A percentile compares a stretch with the other conserved stretches of the same genome.
Evolutionary conservation across 2,797 vertebrate species (phyloP).

Genomic region (Meriones psammophilus): DNA sequence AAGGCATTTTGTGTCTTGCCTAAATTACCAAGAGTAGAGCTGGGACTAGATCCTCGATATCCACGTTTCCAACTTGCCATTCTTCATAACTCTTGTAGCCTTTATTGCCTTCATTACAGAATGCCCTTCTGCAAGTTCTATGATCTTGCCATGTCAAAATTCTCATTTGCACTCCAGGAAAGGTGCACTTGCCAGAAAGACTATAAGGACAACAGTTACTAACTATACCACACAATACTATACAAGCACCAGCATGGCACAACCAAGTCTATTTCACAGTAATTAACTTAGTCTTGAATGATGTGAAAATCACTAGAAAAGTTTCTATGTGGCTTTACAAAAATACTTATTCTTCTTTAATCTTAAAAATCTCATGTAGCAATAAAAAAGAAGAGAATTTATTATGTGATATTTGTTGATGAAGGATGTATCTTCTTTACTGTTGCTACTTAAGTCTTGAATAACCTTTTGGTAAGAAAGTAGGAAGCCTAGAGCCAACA

Average conservation of each 20-base stretch:
- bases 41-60: not conserved
- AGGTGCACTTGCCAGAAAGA: conserved; percentile 6
- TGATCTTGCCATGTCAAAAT: not conserved
- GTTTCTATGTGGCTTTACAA: conserved; percentile 21
- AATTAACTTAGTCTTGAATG: conserved; percentile 63
- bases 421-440: conserved; percentile 27
- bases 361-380: not conserved
- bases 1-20: not conserved
- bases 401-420: not conserved
- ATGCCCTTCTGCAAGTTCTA: conserved; percentile 42
- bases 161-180: conserved; percentile 62
- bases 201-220: conserved; percentile 54
- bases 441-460: not conserved
- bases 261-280: conserved; percentile 62
- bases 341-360: conserved; percentile 18
- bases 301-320: conserved; percentile 37
- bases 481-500: too few relatives aligned
- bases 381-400: not conserved
- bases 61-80: not conserved
- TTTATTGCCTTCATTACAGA: conserved; percentile 8
- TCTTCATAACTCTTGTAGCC: not conserved
- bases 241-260: conserved; percentile 22
- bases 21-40: not conserved
- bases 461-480: not conserved
- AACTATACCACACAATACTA: conserved; percentile 40